A percentile compares a stretch with the other conserved stretches of the same genome.
Conservation (phyloP, 2,113 vertebrate genomes). For the Fregata magnificens region DNA sequence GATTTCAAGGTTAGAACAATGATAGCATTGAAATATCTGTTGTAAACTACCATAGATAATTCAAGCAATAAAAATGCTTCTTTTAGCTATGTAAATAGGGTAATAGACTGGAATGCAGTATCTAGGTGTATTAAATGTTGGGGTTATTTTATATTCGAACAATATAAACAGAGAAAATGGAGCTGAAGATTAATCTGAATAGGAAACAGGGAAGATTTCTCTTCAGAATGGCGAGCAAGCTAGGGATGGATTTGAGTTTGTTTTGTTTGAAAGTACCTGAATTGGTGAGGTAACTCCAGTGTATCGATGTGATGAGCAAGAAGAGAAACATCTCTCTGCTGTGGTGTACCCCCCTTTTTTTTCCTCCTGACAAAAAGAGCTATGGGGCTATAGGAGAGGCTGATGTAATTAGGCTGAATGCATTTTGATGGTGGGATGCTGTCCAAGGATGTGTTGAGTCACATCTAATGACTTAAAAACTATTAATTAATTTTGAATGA, state of each 20-base stretch:
- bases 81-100: slow-evolving; percentile 53
- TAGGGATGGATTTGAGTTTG: background rate
- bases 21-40: slow-evolving; percentile 19
- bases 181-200: background rate
- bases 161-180: background rate
- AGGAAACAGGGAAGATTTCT: background rate
- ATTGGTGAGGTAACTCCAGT: background rate
- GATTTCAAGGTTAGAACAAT: slow-evolving; percentile 50
- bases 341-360: background rate
- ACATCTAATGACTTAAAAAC: slow-evolving; percentile 45
- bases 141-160: background rate
- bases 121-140: background rate
- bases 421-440: background rate
- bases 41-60: background rate
- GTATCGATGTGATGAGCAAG: background rate
- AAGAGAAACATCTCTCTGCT: background rate
- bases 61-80: slow-evolving; percentile 19
- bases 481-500: slow-evolving; percentile 50
- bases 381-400: background rate
- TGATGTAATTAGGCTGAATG: slow-evolving; percentile 15
- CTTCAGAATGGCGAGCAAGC: background rate
- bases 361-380: background rate
- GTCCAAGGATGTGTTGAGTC: slow-evolving; percentile 50
- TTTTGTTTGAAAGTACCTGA: background rate
- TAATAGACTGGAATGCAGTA: background rate